Base-by-base conservation (phyloP, 2,888 invertebrate genomes). In the Antheraea yamamai region DNA sequence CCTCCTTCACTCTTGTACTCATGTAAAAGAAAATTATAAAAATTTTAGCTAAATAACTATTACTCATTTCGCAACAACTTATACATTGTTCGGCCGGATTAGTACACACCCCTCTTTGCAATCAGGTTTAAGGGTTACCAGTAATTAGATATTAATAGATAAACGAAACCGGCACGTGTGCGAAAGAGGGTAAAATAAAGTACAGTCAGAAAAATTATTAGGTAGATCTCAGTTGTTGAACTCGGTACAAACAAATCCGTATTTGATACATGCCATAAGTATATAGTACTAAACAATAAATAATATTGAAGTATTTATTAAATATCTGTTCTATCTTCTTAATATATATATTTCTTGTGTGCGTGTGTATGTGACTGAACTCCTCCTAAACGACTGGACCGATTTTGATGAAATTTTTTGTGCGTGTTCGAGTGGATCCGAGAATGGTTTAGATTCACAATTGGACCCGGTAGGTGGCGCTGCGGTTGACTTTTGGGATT, bases 131-230 rank as follows among this genome's bases (percentile, higher is more conserved):
- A 81, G 83, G 83, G 84, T 81, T 78, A 83, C 83, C 81, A 84
- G 84, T 90, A 88, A 90, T 91, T 90, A 90, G 85, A 88, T 88
- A 89, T 91, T 89, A 89, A 89, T 88, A 88, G 88, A 87, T 88
- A 87, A 88, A 85, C 85, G 82, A 61, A 77, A 77, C 79, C 75
- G 84, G 80, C 85, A 84, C 85, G 85, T 86, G 86, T 81, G 66
- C 66, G 76, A 70, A 12, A 78, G 77, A 78, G 77, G 68, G 61
- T 70, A 74, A 20, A 51, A 61, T 20, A 16, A 71, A 72, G 58
- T 61, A 51, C 20, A 71, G 52, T 35, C 71, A 58, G 23, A 58
- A 39, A n/a, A 70, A 71, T 39, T 26, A 74, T 30, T 26, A 64
- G 16, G 0, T 20, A 16, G 26, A 30, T 30, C 4, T 39, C 7